Base-by-base conservation (phyloP, 2,113 vertebrate species). In the Tursiops truncatus region DNA sequence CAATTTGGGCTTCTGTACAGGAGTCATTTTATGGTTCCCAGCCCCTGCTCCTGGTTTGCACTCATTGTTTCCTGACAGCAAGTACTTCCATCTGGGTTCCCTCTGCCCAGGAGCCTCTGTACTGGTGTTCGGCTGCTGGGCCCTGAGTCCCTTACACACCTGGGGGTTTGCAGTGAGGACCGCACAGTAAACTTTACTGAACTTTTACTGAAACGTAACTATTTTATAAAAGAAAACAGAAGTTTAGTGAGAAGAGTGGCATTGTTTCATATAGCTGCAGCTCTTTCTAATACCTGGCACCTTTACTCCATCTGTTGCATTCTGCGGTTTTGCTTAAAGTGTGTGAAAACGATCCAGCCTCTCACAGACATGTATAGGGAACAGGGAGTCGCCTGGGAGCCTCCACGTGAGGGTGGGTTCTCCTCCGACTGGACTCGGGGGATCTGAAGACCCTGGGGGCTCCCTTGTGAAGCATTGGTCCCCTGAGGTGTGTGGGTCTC, bases 61-160 rank as follows among this genome's bases (percentile, higher is more conserved):
- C 14, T 31, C 15, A 0, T 8, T 3, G 9, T 15, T 2, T 23
- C 3, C 68, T 33, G 7, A n/a, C 1, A 3, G 41, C 38, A 50
- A 1, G 50, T 60, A 33, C 23, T 38, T 70, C 10, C 76, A 3
- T 10, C 47, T 85, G 28, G 53, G 53, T 44, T 50, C 44, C 74
- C 74, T 50, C 15, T 31, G 44, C 74, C 74, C 8, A 0, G 44
- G 28, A 53, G 44, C 50, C 28, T 0, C 74, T 28, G 5, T 44
- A 77, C 17, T 33, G 74, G 28, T 31, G 44, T 9, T 76, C 44
- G 50, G 74, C 18, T 15, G 44, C 44, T 33, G 74, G 74, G 17
- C 53, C 74, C 74, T 33, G 47, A 33, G 50, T 33, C 74, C 74
- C 74, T 77, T 28, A 33, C 74, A 77, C 20, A 31, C 47, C 28